phyloP scores from a whole-genome alignment of 1,140 invertebrate genomes.

The Panonychus citri region DNA sequence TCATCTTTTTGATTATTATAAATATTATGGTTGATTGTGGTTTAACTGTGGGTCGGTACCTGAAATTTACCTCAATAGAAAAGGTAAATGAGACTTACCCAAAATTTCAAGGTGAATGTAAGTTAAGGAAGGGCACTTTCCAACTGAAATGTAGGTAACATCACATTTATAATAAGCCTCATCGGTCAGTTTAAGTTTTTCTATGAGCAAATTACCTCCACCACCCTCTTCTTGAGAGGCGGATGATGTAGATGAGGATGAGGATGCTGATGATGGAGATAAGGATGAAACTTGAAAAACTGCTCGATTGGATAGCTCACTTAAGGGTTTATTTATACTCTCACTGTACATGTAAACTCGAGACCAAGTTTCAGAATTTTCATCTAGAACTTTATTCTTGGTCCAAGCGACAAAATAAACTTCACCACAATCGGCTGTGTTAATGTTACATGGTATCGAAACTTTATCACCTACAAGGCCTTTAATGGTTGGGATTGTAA shows the following conservation, averaged over 20 bases:
- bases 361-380: slow-evolving; percentile 14
- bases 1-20: too few species aligned
- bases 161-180: slow-evolving; percentile 17
- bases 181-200: slow-evolving; percentile 12
- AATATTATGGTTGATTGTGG: too few species aligned
- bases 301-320: slow-evolving; percentile 13
- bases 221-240: not conserved
- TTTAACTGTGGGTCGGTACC: too few species aligned
- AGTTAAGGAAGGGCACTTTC: slow-evolving; percentile 18
- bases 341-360: slow-evolving; percentile 16
- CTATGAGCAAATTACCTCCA: slow-evolving; percentile 10
- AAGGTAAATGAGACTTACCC: slow-evolving; percentile 15
- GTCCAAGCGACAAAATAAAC: slow-evolving; percentile 19
- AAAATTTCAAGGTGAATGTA: slow-evolving; percentile 16
- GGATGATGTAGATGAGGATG: too few species aligned
- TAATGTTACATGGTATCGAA: slow-evolving; percentile 15
- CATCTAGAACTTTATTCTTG: slow-evolving; percentile 13
- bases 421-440: slow-evolving; percentile 15
- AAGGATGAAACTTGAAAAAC: slow-evolving; percentile 4
- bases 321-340: slow-evolving; percentile 14
- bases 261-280: too few species aligned
- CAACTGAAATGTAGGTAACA: slow-evolving; percentile 16
- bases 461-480: slow-evolving; percentile 13
- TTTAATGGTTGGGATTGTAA: not conserved
- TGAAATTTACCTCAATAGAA: too few species aligned